Evolutionary conservation across 2,113 vertebrate genomes (phyloP), one percentile per base, ranked within the genome.

Genomic region (Stegostoma tigrinum): DNA sequence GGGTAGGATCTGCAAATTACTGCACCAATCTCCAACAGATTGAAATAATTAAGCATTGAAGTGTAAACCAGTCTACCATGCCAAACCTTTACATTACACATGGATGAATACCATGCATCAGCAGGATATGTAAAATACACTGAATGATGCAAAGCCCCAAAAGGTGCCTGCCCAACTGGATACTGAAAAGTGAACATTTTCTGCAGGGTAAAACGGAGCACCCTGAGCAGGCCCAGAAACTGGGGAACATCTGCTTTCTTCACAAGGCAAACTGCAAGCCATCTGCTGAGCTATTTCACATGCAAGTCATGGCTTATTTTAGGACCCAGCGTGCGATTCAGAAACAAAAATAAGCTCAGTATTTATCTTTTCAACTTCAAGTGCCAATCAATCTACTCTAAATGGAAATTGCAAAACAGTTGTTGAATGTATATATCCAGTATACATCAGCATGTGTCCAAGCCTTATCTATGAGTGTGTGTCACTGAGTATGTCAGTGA

Each of bases 181-280:
- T n/a, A 61, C 27, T 64, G 5, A 30, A 90, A 30, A 12, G n/a
- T 19, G 30, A 52, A 64, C 19, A 14, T 91, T 91, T 52, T 55
- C 5, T 64, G 5, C 34, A 64, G 87, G 38, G 61, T 61, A 2
- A 3, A 93, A 17, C 21, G 38, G 55, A 21, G n/a, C 55, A 91
- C 27, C 61, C 34, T n/a, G 15, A 61, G 21, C n/a, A 61, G 52
- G 30, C 87, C 87, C 87, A 93, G n/a, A 93, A 61, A 38, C 89
- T 38, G 61, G 34, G 34, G 19, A 66, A 93, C 89, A 42, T 93
- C 89, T 93, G 89, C 89, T 34, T 93, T 93, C 89, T 67, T 66
- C 61, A 23, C 19, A 93, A 17, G 34, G 89, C n/a, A 93, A n/a
- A 66, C 67, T 66, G 61, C 30, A 38, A 38, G 34, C 61, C 89